These are phyloP conservation scores for Microctonus aethiopoides DNA, from an alignment of 2,888 invertebrate species.

Conservation along the genomic window DNA sequence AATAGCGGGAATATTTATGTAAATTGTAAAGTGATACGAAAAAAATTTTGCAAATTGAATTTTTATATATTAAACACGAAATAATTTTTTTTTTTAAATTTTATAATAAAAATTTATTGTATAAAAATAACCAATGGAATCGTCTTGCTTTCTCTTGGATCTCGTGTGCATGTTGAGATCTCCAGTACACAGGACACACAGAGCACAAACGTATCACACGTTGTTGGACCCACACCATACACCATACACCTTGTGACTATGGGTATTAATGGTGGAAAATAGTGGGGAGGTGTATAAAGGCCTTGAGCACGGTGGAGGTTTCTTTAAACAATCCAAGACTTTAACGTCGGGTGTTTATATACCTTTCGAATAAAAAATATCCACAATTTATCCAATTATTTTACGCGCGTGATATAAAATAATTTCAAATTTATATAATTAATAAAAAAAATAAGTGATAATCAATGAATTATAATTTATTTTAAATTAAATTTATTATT, in stretches of 20 bases:
- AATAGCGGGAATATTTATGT: too few species aligned
- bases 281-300: slow-evolving; percentile 60
- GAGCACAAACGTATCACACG: too few species aligned
- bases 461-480: background rate
- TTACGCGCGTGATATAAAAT: background rate
- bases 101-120: too few species aligned
- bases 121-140: slow-evolving; percentile 16
- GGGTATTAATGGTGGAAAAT: slow-evolving; percentile 41
- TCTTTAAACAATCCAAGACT: slow-evolving; percentile 57
- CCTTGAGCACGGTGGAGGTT: slow-evolving; percentile 52
- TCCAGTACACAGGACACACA: slow-evolving; percentile 5
- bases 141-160: slow-evolving; percentile 54
- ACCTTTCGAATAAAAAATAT: background rate
- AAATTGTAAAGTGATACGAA: too few species aligned
- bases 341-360: slow-evolving; percentile 26
- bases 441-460: background rate
- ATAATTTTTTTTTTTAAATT: too few species aligned
- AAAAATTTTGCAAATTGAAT: too few species aligned
- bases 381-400: background rate
- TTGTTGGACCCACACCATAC: background rate
- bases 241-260: slow-evolving; percentile 31
- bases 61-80: too few species aligned
- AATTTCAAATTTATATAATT: background rate
- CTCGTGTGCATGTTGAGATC: slow-evolving; percentile 26
- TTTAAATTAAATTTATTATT: background rate